phyloP scores from a whole-genome alignment of 2,888 invertebrate species.

The Galerucella calmariensis region DNA sequence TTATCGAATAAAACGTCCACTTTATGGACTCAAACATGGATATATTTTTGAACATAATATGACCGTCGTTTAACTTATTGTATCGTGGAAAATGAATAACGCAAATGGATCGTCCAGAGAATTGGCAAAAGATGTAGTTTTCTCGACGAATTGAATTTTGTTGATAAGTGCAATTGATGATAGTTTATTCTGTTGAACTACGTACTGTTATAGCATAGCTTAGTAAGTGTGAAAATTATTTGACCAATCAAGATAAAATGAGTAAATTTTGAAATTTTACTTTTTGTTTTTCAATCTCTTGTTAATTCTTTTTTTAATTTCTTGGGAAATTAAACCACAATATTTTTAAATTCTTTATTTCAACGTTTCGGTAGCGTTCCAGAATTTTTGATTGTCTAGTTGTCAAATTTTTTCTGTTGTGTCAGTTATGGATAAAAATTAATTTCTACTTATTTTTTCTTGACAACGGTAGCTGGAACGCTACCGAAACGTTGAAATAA shows the following conservation, averaged over 20 bases:
- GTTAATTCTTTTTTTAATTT: no score
- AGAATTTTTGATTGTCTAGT: no score
- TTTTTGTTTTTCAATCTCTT: no score
- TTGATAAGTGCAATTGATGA: constrained; percentile 17
- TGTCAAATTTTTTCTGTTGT: no score
- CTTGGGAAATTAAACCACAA: no score
- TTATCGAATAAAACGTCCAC: constrained; percentile 51
- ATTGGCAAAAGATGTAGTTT: constrained; percentile 25
- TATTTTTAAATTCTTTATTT: no score
- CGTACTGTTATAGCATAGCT: background rate
- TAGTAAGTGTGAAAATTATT: background rate
- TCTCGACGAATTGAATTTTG: constrained; percentile 22
- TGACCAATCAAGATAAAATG: background rate
- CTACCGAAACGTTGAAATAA: no score
- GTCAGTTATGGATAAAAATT: no score
- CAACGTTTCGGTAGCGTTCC: no score
- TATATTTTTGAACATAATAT: constrained; percentile 45
- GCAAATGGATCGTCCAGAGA: constrained; percentile 21
- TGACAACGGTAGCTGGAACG: no score
- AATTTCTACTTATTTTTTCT: no score
- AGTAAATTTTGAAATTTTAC: background rate
- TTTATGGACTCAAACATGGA: constrained; percentile 51
- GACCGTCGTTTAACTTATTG: constrained; percentile 43
- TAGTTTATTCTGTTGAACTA: background rate
- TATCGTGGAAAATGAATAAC: constrained; percentile 35